A percentile compares a stretch with the other conserved stretches of the same genome.
Conservation (phyloP, 2,113 vertebrate species). For the Oryzias woworae region DNA sequence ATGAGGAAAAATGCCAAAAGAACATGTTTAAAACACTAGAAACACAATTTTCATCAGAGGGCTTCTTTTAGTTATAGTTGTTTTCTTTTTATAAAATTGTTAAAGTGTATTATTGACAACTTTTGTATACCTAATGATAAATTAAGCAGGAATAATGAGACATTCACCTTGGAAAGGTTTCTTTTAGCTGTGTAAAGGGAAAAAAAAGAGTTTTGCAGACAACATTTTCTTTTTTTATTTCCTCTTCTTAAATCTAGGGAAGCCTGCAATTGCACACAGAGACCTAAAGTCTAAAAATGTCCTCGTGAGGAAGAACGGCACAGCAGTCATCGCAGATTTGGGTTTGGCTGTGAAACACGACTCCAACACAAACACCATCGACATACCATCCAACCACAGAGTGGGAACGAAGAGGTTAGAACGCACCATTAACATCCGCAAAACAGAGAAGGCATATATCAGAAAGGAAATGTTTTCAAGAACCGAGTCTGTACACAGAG, state of each 20-base stretch:
- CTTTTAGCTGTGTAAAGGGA: no score
- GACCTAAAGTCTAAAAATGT: constrained; percentile 99
- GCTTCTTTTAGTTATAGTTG: no score
- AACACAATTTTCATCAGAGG: no score
- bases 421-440: background rate
- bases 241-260: constrained; percentile 76
- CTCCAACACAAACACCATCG: constrained; percentile 87
- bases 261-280: constrained; percentile 95
- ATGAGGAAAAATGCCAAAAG: no score
- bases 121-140: no score
- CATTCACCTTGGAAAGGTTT: no score
- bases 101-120: no score
- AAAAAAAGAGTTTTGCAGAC: no score
- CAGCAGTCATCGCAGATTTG: constrained; percentile 92
- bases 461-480: background rate
- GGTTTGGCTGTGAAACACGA: constrained; percentile 95
- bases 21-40: no score
- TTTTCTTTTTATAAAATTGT: no score
- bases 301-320: constrained; percentile 93
- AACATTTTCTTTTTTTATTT: constrained; percentile 1
- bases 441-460: constrained; percentile 5
- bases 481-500: background rate
- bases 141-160: no score
- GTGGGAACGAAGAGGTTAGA: constrained; percentile 93
- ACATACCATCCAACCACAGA: constrained; percentile 91